A percentile compares a stretch with the other conserved stretches of the same genome.
phyloP scores from a whole-genome alignment of 2,888 invertebrate species.

The Tupiocoris notatus region DNA sequence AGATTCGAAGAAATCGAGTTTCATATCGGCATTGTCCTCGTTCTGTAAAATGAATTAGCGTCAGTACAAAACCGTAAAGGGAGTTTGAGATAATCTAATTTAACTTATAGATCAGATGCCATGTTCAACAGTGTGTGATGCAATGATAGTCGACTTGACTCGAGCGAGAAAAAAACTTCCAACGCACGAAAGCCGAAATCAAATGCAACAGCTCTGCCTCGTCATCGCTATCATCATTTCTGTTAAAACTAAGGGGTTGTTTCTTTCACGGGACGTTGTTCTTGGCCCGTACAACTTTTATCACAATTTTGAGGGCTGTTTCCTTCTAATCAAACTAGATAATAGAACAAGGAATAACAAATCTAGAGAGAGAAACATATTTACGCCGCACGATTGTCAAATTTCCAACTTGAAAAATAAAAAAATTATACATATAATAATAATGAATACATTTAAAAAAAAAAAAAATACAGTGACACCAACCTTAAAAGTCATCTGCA shows the following conservation, averaged over 20 bases:
- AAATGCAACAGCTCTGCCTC: constrained; percentile 21
- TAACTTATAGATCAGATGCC: constrained; percentile 34
- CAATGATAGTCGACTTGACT: neutral
- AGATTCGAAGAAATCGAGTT: constrained; percentile 88
- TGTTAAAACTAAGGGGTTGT: no score
- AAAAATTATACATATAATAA: no score
- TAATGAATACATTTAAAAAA: neutral
- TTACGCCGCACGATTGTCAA: no score
- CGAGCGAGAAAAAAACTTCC: constrained; percentile 9
- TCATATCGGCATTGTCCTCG: constrained; percentile 83
- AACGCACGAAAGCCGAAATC: neutral
- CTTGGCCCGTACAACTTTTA: no score
- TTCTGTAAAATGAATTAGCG: constrained; percentile 47
- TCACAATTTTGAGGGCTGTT: no score
- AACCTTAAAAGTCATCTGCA: constrained; percentile 67
- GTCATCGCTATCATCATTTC: constrained; percentile 43
- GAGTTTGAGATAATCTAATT: no score
- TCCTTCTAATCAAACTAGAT: neutral
- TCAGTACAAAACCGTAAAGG: neutral
- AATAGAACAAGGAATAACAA: no score
- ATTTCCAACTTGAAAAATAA: neutral
- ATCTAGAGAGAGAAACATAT: no score
- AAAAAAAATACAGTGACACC: neutral
- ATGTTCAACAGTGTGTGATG: constrained; percentile 12
- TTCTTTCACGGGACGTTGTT: no score